Percentiles rank a stretch among this genome's conserved stretches.
phyloP scores from a whole-genome alignment of 2,113 vertebrate species.

The Marcusenius ussheri region DNA sequence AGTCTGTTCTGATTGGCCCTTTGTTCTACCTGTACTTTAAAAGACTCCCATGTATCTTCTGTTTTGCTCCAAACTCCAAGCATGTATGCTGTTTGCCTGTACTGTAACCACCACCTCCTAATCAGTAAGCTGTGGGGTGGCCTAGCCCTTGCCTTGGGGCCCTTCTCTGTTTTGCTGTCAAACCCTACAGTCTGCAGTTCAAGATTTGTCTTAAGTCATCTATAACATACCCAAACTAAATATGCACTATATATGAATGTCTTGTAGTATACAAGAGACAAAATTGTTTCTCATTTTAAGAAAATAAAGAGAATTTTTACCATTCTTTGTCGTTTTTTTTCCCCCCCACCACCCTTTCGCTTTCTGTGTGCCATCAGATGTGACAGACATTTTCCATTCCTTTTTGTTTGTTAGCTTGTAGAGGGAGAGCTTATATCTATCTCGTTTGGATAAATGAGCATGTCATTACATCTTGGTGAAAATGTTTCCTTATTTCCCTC shows the following conservation, averaged over 20 bases:
- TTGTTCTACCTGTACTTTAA: background rate
- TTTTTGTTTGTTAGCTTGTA: background rate
- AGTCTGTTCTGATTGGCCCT: background rate
- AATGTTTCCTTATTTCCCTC: background rate
- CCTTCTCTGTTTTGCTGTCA: background rate
- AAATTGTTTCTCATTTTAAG: constrained; percentile 34
- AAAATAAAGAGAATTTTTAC: constrained; percentile 42
- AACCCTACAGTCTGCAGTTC: background rate
- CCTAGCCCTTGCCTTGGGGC: background rate
- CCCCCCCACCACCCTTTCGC: background rate
- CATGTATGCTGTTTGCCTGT: background rate
- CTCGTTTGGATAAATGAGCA: background rate
- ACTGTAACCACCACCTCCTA: background rate
- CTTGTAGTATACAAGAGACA: constrained; percentile 12
- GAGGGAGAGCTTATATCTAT: background rate
- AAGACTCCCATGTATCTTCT: background rate
- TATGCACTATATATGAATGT: constrained; percentile 15
- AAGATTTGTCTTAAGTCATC: background rate
- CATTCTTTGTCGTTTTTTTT: constrained; percentile 37
- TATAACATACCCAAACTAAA: constrained; percentile 13
- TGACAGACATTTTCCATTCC: background rate
- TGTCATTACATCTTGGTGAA: background rate
- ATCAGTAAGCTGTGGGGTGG: background rate
- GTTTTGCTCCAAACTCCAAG: background rate
- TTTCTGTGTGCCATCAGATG: constrained; percentile 10